Base-by-base conservation (phyloP, 2,797 vertebrate species). In the Periophthalmus magnuspinnatus region DNA sequence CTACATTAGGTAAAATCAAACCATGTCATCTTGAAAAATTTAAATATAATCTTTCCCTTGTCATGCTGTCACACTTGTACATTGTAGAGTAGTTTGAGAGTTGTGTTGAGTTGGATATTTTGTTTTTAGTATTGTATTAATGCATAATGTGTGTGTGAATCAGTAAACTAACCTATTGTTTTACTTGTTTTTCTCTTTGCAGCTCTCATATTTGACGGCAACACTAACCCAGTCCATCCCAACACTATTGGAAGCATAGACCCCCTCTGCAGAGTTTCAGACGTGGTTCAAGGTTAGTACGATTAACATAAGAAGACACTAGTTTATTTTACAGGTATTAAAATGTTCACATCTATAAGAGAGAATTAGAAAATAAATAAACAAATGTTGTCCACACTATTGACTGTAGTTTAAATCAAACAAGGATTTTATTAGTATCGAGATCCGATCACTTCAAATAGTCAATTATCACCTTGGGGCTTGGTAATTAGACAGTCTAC, bases 171-270 rank as follows among this genome's bases (percentile, higher is more conserved):
- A 58, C 56, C 22, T 58, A 17, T 3, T 17, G 33, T 32, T 3
- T 17, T 28, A 22, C 13, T 56, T 33, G 24, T 33, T 33, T 60
- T 45, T 21, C 13, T 64, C 52, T 67, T 72, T 69, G 45, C 83
- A 97, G 97, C 95, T 47, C 93, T 98, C 33, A 91, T 98, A 55
- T 98, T 98, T 63, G 95, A 96, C 0, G 97, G 96, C 34, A 93
- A 94, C 22, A 95, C 95, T 72, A 98, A 98, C 89, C 96, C 96
- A 0, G 93, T 96, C 0, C 96, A 97, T 76, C 96, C 96, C 65
- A 98, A 96, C 79, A 96, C 96, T 74, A 98, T 97, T 0, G 97
- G 97, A 54, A 94, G 95, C 93, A 98, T 98, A 0, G 97, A 98
- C 86, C 94, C 96, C 58, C 93, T 94, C 80, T 98, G 96, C 82